Evolutionary conservation across 2,888 invertebrate genomes (phyloP).

Genomic region (Scaptomyza parva): DNA sequence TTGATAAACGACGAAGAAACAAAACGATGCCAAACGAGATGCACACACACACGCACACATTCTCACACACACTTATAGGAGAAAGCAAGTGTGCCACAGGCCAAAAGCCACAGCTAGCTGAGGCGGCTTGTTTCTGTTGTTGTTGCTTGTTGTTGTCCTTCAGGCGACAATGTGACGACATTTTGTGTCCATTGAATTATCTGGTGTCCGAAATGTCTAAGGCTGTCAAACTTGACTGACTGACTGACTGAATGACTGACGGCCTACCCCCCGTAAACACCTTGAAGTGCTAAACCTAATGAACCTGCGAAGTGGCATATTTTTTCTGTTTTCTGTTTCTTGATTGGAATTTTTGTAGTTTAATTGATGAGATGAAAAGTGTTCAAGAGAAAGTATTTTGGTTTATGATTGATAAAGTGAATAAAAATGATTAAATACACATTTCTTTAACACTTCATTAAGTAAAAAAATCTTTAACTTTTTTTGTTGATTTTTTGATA

Average conservation of each 20-base stretch:
- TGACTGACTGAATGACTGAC: slow-evolving; percentile 12
- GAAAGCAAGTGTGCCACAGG: slow-evolving; percentile 45
- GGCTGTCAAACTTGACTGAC: slow-evolving; percentile 25
- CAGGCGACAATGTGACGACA: slow-evolving; percentile 78
- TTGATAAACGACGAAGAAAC: slow-evolving; percentile 79
- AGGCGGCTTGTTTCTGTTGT: slow-evolving; percentile 4
- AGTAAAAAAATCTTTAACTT: too few species aligned
- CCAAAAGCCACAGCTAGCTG: slow-evolving; percentile 5
- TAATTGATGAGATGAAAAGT: too few species aligned
- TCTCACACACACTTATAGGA: slow-evolving; percentile 9
- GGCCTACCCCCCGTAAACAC: slow-evolving; percentile 4
- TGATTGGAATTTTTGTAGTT: too few species aligned
- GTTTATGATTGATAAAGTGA: too few species aligned
- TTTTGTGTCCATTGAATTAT: slow-evolving; percentile 62
- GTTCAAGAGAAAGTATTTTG: too few species aligned
- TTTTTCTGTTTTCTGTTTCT: too few species aligned
- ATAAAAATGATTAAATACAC: too few species aligned
- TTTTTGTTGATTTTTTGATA: too few species aligned
- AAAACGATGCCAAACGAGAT: slow-evolving; percentile 68
- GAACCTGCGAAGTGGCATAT: slow-evolving; percentile 23
- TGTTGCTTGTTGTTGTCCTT: slow-evolving; percentile 36
- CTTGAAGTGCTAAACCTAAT: slow-evolving; percentile 21
- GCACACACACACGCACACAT: slow-evolving; percentile 37
- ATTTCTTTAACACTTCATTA: too few species aligned
- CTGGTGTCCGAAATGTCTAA: slow-evolving; percentile 43